Base-by-base conservation (phyloP, 30 jellyfish, hydroid and myxozoan species). In the Chrysaora quinquecirrha region DNA sequence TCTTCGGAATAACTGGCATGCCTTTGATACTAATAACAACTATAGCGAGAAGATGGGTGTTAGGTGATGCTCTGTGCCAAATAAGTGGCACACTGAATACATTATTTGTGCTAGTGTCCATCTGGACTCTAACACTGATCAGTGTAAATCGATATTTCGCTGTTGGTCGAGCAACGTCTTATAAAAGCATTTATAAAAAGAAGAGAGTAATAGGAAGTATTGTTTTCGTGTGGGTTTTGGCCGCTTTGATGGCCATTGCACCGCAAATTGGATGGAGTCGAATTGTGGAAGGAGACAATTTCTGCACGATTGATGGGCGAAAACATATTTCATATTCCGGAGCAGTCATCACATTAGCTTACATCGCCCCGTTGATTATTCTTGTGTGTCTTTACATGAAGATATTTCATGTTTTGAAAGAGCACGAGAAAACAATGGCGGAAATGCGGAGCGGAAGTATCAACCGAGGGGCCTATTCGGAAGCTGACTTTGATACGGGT, bases 211-310 rank as follows among this genome's bases (percentile, higher is more conserved):
- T 94, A 1, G 48, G 56, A 3, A 72, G 89, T 24, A 94, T 87
- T 19, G 95, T 74, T 2, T 30, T 80, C 32, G 87, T 88, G 1
- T 94, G 99, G 99, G 20, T 83, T 24, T 28, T 78, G 3, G 84
- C 97, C 22, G 34, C 52, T 0, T 4, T 83, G 18, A 54, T 83
- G 9, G 72, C 99, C 2, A 35, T 84, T 34, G 87, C 94, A 0
- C 99, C 99, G 12, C 64, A 73, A 27, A 6, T 83, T 60, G 99
- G 99, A n/a, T 94, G 99, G 99, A 94, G 99, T 82, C 61, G 87
- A 80, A 81, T 94, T 27, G 34, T 14, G 32, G 31, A 89, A 35
- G 99, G 99, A 1, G 90, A 96, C 14, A 94, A 87, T 61, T 94
- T 94, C 63, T 94, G 99, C 83, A 94, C 99, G 2, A 76, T 94